Percentiles rank a stretch among this genome's conserved stretches.
These are phyloP conservation scores for Orthosia gothica DNA, from an alignment of 2,888 invertebrate genomes.

Conservation along the genomic window DNA sequence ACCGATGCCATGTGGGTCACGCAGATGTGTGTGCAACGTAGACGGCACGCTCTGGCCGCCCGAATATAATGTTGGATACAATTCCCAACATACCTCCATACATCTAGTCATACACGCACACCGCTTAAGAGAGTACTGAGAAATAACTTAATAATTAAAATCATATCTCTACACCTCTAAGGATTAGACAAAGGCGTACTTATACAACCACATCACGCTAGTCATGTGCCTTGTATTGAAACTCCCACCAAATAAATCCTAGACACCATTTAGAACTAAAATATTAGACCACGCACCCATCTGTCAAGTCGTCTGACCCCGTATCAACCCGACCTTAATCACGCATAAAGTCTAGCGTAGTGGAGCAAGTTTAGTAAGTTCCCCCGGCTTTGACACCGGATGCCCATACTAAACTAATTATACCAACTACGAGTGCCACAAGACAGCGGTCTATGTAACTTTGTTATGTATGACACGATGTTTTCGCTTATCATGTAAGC, in stretches of 20 bases:
- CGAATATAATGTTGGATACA: too few relatives aligned
- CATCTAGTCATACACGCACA: too few relatives aligned
- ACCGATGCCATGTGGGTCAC: too few relatives aligned
- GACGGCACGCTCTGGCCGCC: too few relatives aligned
- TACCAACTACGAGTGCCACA: conserved; percentile 34
- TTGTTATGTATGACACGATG: conserved; percentile 38
- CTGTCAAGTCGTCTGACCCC: conserved; percentile 6
- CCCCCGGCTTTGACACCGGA: conserved; percentile 66
- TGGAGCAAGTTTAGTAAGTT: conserved; percentile 60
- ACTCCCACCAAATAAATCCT: background rate
- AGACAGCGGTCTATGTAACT: conserved; percentile 48
- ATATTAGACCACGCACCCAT: background rate
- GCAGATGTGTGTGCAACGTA: too few relatives aligned
- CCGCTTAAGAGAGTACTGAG: too few relatives aligned
- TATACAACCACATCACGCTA: too few relatives aligned
- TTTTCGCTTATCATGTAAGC: conserved; percentile 36
- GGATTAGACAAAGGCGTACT: too few relatives aligned
- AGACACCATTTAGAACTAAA: background rate
- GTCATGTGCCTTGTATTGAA: background rate
- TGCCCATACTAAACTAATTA: conserved; percentile 68
- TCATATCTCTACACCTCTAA: too few relatives aligned
- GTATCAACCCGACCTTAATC: conserved; percentile 25
- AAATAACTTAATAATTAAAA: too few relatives aligned
- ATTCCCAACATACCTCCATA: too few relatives aligned
- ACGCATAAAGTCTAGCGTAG: conserved; percentile 19